Base-by-base conservation (phyloP, 1,140 invertebrate species). In the Rhizoglyphus robini region DNA sequence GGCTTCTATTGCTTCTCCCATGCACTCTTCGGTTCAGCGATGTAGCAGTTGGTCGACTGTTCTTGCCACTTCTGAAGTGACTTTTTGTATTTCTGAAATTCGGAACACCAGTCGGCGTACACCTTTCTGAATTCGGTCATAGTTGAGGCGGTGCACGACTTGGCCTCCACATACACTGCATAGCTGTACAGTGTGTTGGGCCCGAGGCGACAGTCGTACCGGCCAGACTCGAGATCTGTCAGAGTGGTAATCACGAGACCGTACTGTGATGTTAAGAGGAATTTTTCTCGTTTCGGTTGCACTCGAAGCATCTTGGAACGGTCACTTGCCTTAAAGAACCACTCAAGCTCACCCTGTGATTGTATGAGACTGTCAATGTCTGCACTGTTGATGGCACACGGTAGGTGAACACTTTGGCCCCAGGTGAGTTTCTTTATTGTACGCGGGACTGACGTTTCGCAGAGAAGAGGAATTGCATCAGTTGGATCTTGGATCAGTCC, bases 21-120 rank as follows among this genome's bases (percentile, higher is more conserved):
- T n/a, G n/a, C n/a, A n/a, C n/a, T n/a, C n/a, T n/a, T n/a, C n/a
- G n/a, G n/a, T n/a, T n/a, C n/a, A n/a, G n/a, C n/a, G n/a, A n/a
- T n/a, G n/a, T n/a, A n/a, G n/a, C n/a, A n/a, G n/a, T n/a, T n/a
- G n/a, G n/a, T n/a, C n/a, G 87, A 86, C 84, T 94, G 89, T 75
- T 90, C 92, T 76, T 94, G 89, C 91, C 91, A 95, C 46, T 83
- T 86, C 74, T 93, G 92, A 88, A 93, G 91, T 13, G 89, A 88
- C 46, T 84, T 85, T 79, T 95, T 94, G 75, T 94, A 95, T 75
- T 92, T 94, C 75, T 94, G 89, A 76, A 95, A 94, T 75, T 94
- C 90, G 75, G 93, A 88, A 77, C 90, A 94, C 91, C 91, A 95
- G 75, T 94, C 90, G 30, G 90, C 90, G 76, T 95, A 95, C 65